Evolutionary conservation across 2,888 invertebrate genomes (phyloP), one percentile per base, ranked within the genome.

Genomic region (Tachina lurida): DNA sequence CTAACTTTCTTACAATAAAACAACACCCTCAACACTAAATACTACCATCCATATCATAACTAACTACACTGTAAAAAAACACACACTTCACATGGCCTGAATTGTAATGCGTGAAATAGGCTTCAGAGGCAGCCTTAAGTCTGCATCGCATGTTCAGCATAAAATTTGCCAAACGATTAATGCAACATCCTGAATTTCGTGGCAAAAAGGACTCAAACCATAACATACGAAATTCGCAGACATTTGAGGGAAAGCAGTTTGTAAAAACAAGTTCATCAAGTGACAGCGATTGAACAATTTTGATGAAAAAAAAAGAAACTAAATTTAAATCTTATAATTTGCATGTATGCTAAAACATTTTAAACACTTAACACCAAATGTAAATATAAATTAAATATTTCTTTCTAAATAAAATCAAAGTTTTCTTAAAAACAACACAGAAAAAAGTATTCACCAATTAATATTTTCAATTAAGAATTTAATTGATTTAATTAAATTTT

Each of bases 111-210:
- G 31, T 75, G 91, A 94, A 71, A 73, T n/a, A 96, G 96, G 95
- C 95, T 90, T 94, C 94, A 91, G 94, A 94, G 92, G 94, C 95
- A 92, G 94, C 94, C 90, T 93, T 95, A 92, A 94, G 95, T 92
- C 94, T 96, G 91, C 96, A 96, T 93, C 95, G 96, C 93, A 94
- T 96, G 91, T 95, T 96, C 93, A 95, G 95, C 89, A 87, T 87
- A 65, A 83, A 80, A 76, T 70, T 86, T 76, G 84, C 84, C 63
- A 75, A 87, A 70, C 45, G 74, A 0, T 22, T 87, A 45, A 81
- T 84, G 78, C 81, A 81, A 67, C 84, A 81, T 75, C 84, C 84
- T 10, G 79, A 77, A 75, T 65, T 84, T 58, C 56, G 58, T 71
- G 71, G 71, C 65, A 82, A 80, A 82, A 86, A 83, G 83, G 86